Evolutionary conservation across 2,888 invertebrate species (phyloP), one percentile per base, ranked within the genome.

Genomic region (Agrenia bidenticulata): DNA sequence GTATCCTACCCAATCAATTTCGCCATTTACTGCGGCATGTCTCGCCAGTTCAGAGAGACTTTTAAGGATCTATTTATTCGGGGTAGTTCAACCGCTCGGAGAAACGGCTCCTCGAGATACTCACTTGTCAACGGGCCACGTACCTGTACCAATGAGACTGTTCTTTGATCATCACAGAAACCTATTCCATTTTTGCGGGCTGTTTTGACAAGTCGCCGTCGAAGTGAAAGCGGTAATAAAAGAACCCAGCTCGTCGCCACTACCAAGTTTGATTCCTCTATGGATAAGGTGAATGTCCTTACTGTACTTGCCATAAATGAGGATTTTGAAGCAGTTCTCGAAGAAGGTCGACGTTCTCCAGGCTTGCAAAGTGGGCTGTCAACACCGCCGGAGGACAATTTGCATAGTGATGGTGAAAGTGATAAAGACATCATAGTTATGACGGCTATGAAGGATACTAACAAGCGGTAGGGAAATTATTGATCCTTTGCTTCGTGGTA

Each of bases 1-100:
- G 85, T 93, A 42, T 92, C 92, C 54, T 94, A 94, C 81, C 94
- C 94, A 13, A 89, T 94, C 64, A 94, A 95, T 80, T 95, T 96
- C 78, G 94, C 93, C 67, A 75, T 76, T 58, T 72, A 72, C 45
- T 68, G 68, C 45, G 66, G 67, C 17, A 97, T 96, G 96, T 93
- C 92, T 37, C 83, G 92, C 37, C 93, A 92, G 79, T 96, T 96
- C 80, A 84, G 96, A 58, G 93, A 94, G 79, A 95, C 95, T 0
- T 96, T 96, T 80, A 92, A 91, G 78, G 89, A 81, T 17, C 77
- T 85, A 26, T 94, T 95, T 78, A 85, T 90, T n/a, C 64, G 67
- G 1, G 66, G 67, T n/a, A 39, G 42, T n/a, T 60, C 68, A 73
- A 86, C 85, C 23, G 67, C 73, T 1, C 64, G 73, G 9, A 59